Percentiles rank a stretch among this genome's conserved stretches.
These are phyloP conservation scores for Hemithea aestivaria DNA, from an alignment of 2,888 invertebrate genomes.

Conservation along the genomic window DNA sequence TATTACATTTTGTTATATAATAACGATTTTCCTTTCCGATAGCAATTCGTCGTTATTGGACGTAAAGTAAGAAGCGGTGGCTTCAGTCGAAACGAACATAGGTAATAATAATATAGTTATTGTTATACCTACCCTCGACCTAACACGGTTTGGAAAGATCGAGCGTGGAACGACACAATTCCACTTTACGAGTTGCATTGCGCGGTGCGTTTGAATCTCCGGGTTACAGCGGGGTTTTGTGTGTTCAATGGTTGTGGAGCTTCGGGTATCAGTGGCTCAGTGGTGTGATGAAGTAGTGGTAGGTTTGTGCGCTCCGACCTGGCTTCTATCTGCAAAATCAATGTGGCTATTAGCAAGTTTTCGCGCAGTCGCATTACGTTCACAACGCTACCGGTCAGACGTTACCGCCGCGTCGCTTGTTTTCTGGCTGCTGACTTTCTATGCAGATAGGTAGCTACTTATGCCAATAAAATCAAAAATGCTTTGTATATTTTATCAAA, in stretches of 20 bases:
- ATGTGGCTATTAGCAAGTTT: conserved; percentile 78
- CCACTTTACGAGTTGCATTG: conserved; percentile 42
- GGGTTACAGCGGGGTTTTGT: conserved; percentile 25
- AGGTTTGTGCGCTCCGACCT: conserved; percentile 72
- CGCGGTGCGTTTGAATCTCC: conserved; percentile 30
- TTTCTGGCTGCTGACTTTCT: conserved; percentile 25
- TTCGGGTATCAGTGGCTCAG: conserved; percentile 34
- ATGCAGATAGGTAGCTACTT: conserved; percentile 41
- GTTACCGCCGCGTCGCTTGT: conserved; percentile 38
- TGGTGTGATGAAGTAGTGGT: conserved; percentile 52
- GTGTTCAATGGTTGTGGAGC: conserved; percentile 38
- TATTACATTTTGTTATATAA: conserved; percentile 59
- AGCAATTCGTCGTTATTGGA: conserved; percentile 65
- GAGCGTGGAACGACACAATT: conserved; percentile 27
- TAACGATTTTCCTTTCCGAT: conserved; percentile 62
- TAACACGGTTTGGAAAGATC: conserved; percentile 35
- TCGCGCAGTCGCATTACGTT: conserved; percentile 76
- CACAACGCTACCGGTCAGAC: conserved; percentile 62
- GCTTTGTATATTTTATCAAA: neutral
- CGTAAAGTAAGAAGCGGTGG: conserved; percentile 60
- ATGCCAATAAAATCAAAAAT: conserved; percentile 3
- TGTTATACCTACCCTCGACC: conserved; percentile 61
- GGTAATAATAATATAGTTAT: conserved; percentile 68
- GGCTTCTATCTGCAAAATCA: conserved; percentile 79
- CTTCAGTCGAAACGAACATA: conserved; percentile 61